Evolutionary conservation across 37 sponge, comb jelly and placozoan species (phyloP).

Genomic region (Tethya wilhelma): DNA sequence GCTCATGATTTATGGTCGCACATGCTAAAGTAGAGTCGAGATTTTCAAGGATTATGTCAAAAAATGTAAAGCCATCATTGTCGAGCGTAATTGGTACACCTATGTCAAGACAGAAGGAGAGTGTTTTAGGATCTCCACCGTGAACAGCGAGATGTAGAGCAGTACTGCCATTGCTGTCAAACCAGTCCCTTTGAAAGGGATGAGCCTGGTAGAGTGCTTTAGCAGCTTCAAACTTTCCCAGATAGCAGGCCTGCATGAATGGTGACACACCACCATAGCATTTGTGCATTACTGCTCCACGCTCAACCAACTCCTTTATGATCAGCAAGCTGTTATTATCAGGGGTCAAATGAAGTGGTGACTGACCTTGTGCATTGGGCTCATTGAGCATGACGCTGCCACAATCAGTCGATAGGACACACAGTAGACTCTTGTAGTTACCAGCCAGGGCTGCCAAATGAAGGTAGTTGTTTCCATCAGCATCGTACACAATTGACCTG

Average conservation of each 20-base stretch:
- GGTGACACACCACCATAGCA: slow-evolving; percentile 66
- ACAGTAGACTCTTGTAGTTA: slow-evolving; percentile 16
- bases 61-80: slow-evolving; percentile 60
- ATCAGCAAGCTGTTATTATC: slow-evolving; percentile 18
- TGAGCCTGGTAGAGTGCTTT: slow-evolving; percentile 49
- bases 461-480: slow-evolving; percentile 50
- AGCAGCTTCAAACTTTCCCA: slow-evolving; percentile 50
- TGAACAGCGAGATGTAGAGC: slow-evolving; percentile 77
- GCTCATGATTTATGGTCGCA: slow-evolving; percentile 40
- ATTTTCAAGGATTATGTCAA: slow-evolving; percentile 72
- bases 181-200: slow-evolving; percentile 67
- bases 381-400: slow-evolving; percentile 57
- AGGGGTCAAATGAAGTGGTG: slow-evolving; percentile 83
- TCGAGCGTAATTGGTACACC: slow-evolving; percentile 72
- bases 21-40: slow-evolving; percentile 30
- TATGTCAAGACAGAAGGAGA: slow-evolving; percentile 56
- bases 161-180: slow-evolving; percentile 55
- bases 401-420: slow-evolving; percentile 11
- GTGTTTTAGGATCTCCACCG: slow-evolving; percentile 35
- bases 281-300: slow-evolving; percentile 75
- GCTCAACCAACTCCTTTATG: slow-evolving; percentile 61
- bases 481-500: not conserved
- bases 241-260: slow-evolving; percentile 56
- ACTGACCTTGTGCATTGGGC: slow-evolving; percentile 35
- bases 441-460: slow-evolving; percentile 64